phyloP scores from a whole-genome alignment of 2,888 invertebrate species.

The Tryphoninae sp. region DNA sequence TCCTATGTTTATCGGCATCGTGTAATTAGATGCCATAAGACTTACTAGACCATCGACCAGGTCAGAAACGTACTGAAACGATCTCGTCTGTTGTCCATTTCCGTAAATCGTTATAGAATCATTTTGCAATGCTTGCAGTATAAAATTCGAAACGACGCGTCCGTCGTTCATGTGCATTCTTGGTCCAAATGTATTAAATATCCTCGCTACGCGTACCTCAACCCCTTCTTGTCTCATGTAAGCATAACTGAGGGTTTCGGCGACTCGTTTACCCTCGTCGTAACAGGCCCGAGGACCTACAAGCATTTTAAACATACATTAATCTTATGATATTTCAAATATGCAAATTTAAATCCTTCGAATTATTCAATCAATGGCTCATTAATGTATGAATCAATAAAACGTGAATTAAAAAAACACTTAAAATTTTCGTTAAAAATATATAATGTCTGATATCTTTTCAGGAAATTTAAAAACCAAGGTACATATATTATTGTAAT shows the following conservation, averaged over 20 bases:
- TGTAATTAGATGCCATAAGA: slow-evolving; percentile 97
- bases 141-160: slow-evolving; percentile 98
- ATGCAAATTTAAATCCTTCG: too few relatives aligned
- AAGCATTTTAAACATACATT: slow-evolving; percentile 47
- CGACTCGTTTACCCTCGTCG: slow-evolving; percentile 99
- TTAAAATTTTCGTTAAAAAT: not conserved
- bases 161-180: slow-evolving; percentile 99
- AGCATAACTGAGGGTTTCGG: slow-evolving; percentile 97
- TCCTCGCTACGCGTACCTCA: slow-evolving; percentile 96
- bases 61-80: slow-evolving; percentile 99
- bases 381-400: too few relatives aligned
- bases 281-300: slow-evolving; percentile 97
- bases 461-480: not conserved
- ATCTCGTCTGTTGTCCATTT: slow-evolving; percentile 94
- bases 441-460: not conserved
- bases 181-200: slow-evolving; percentile 99
- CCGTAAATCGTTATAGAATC: slow-evolving; percentile 96
- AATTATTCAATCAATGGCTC: too few relatives aligned
- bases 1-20: slow-evolving; percentile 96
- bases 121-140: slow-evolving; percentile 97
- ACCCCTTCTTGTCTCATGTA: slow-evolving; percentile 99
- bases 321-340: too few relatives aligned
- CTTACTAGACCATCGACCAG: slow-evolving; percentile 96
- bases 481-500: slow-evolving; percentile 51
- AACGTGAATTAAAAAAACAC: too few relatives aligned